A percentile compares a stretch with the other conserved stretches of the same genome.
phyloP scores from a whole-genome alignment of 2,113 vertebrate genomes.

The Heteronetta atricapilla region DNA sequence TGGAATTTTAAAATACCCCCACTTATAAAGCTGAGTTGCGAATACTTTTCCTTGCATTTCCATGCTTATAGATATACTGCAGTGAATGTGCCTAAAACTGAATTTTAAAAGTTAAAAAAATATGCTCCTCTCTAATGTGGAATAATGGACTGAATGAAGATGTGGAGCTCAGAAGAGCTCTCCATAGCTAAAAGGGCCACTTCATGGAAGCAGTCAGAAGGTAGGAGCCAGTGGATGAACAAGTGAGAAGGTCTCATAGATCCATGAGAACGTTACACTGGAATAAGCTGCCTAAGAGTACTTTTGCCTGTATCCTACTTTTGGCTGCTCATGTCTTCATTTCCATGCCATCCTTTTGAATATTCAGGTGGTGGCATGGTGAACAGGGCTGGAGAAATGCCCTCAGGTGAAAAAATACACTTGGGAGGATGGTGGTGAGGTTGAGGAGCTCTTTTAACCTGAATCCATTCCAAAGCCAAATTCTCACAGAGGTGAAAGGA shows the following conservation, averaged over 20 bases:
- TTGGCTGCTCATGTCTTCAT: neutral
- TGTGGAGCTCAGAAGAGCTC: neutral
- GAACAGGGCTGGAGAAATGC: neutral
- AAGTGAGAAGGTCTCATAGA: neutral
- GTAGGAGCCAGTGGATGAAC: neutral
- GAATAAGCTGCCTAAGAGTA: neutral
- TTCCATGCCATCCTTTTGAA: neutral
- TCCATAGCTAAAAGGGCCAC: neutral
- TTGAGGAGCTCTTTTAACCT: neutral
- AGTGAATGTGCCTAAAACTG: rapidly evolving
- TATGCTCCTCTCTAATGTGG: neutral
- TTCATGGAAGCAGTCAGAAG: neutral
- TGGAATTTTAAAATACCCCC: neutral
- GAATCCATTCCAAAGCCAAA: neutral
- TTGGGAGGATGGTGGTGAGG: neutral
- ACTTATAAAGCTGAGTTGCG: neutral
- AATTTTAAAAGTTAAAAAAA: neutral
- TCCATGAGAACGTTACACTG: neutral
- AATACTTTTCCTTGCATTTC: neutral
- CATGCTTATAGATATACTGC: neutral
- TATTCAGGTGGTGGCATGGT: neutral
- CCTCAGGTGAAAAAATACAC: neutral
- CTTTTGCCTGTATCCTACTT: neutral
- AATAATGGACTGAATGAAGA: neutral
- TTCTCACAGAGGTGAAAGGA: neutral